These are phyloP conservation scores for Rhinichthys klamathensis DNA, from an alignment of 2,113 vertebrate genomes.

Conservation along the genomic window DNA sequence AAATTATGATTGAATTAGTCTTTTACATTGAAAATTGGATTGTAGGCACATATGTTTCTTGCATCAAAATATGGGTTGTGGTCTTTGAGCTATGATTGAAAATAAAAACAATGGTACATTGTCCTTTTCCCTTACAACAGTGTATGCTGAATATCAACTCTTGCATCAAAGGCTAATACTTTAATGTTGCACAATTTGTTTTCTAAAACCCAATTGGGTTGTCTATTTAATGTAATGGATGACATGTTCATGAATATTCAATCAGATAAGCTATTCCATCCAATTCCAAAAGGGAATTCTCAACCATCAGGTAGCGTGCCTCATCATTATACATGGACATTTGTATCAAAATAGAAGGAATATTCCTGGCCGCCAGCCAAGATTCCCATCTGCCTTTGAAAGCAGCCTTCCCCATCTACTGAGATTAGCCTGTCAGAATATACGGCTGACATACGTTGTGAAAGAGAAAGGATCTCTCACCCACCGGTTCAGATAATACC, in stretches of 20 bases:
- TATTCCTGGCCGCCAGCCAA: slow-evolving; percentile 18
- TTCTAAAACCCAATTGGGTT: not conserved
- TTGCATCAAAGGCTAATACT: not conserved
- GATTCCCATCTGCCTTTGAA: slow-evolving; percentile 31
- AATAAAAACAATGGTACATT: not conserved
- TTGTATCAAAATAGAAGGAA: slow-evolving; percentile 3
- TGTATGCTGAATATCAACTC: not conserved
- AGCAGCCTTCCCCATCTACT: slow-evolving; percentile 22
- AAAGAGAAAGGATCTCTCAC: slow-evolving; percentile 10
- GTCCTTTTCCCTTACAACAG: not conserved
- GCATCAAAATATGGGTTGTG: not conserved
- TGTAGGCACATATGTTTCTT: not conserved
- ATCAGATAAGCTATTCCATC: not conserved
- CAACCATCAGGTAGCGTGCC: not conserved
- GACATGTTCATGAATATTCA: slow-evolving; percentile 5
- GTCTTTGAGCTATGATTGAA: not conserved
- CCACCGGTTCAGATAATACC: slow-evolving; percentile 13
- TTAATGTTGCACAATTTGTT: not conserved
- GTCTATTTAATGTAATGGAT: slow-evolving; percentile 16
- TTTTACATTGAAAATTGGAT: not conserved
- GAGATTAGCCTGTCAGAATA: slow-evolving; percentile 38
- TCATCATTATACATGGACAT: not conserved
- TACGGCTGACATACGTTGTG: not conserved
- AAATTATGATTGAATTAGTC: too few species aligned
- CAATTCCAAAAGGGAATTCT: slow-evolving; percentile 2